Conservation (phyloP, 53 echinoderm and acorn worm genomes). For the Holothuria leucospilota region DNA sequence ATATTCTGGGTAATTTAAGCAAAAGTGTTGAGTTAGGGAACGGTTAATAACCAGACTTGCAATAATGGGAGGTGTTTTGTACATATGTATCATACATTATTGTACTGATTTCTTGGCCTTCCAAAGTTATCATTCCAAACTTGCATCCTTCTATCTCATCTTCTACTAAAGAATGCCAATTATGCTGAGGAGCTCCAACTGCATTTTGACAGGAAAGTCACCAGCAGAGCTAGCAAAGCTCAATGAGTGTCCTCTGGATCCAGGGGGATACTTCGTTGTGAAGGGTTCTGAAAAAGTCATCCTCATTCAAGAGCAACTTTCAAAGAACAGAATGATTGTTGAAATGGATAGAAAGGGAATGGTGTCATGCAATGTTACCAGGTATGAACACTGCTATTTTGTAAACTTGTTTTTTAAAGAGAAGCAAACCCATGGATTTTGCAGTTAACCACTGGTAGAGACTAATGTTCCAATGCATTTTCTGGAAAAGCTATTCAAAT, state of each 20-base stretch:
- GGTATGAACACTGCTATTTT: slow-evolving; percentile 47
- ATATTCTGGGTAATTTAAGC: no score
- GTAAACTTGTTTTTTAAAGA: no score
- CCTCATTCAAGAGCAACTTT: slow-evolving; percentile 96
- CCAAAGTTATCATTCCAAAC: no score
- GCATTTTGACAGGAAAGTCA: slow-evolving; percentile 85
- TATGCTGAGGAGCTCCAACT: slow-evolving; percentile 97
- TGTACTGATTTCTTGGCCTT: no score
- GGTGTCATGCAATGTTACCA: slow-evolving; percentile 95
- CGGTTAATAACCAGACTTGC: no score
- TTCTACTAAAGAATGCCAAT: slow-evolving; percentile 84
- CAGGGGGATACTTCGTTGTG: slow-evolving; percentile 94
- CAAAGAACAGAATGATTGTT: slow-evolving; percentile 99
- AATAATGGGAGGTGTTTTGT: no score
- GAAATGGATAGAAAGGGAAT: slow-evolving; percentile 84
- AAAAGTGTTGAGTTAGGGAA: no score
- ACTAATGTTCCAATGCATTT: no score
- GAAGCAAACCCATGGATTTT: no score
- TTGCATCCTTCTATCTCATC: neutral
- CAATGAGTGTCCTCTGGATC: slow-evolving; percentile 96
- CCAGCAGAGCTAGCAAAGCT: slow-evolving; percentile 95
- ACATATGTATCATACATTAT: no score
- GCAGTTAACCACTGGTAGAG: no score
- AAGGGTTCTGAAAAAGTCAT: slow-evolving; percentile 97
- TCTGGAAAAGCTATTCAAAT: no score